A percentile compares a stretch with the other conserved stretches of the same genome.
phyloP scores from a whole-genome alignment of 2,113 vertebrate species.

The Terrapene triunguis region DNA sequence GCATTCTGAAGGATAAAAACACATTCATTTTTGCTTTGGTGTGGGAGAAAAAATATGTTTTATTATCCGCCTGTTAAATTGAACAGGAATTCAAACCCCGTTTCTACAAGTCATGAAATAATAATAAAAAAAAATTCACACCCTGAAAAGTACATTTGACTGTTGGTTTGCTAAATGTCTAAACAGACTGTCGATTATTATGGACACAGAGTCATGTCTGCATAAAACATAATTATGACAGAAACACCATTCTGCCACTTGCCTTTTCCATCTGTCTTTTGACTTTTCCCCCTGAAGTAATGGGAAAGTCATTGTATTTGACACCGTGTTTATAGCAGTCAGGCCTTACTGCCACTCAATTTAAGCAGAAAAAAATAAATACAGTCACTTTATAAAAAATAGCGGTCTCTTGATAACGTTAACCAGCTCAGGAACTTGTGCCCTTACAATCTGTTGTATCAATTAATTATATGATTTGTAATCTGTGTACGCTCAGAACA shows the following conservation, averaged over 20 bases:
- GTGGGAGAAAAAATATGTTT: background rate
- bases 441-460: conserved; percentile 2
- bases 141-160: background rate
- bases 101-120: background rate
- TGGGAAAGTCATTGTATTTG: conserved; percentile 12
- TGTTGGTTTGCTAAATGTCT: background rate
- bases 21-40: background rate
- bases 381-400: background rate
- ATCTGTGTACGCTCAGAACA: background rate
- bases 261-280: conserved; percentile 62
- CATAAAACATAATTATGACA: conserved; percentile 34
- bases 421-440: background rate
- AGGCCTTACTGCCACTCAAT: background rate
- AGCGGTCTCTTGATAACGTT: background rate
- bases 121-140: background rate
- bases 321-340: background rate
- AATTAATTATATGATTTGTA: background rate
- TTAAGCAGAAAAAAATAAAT: background rate
- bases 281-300: background rate
- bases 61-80: background rate
- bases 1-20: background rate
- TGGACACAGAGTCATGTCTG: background rate
- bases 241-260: background rate
- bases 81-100: background rate
- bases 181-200: conserved; percentile 19